These are phyloP conservation scores for Colinus virginianus DNA, from an alignment of 2,113 vertebrate species.

Conservation along the genomic window DNA sequence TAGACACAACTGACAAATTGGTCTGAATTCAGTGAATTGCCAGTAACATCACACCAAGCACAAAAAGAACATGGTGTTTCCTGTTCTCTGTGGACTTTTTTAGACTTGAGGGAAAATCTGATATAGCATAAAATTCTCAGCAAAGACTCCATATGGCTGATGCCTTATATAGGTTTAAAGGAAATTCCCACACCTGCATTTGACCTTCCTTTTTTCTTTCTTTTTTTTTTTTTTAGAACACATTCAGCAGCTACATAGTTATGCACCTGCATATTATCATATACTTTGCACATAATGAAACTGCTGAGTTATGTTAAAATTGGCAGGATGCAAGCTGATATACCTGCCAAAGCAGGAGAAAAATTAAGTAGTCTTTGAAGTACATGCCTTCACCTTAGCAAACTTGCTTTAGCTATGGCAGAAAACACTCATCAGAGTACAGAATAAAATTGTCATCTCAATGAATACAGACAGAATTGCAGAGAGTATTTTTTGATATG, in stretches of 20 bases:
- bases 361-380: neutral
- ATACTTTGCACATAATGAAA: neutral
- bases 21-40: slow-evolving; percentile 50
- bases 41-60: slow-evolving; percentile 45
- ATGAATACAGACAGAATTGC: neutral
- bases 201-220: slow-evolving; percentile 29
- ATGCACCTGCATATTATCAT: slow-evolving; percentile 11
- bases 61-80: slow-evolving; percentile 63
- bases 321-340: neutral
- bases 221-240: neutral
- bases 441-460: neutral
- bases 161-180: slow-evolving; percentile 42
- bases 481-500: neutral
- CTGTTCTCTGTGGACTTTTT: slow-evolving; percentile 24
- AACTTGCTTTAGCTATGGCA: neutral
- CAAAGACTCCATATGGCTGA: slow-evolving; percentile 32
- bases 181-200: slow-evolving; percentile 50
- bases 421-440: neutral
- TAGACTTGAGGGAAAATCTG: slow-evolving; percentile 24
- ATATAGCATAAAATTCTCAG: slow-evolving; percentile 34
- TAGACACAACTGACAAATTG: slow-evolving; percentile 37
- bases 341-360: neutral
- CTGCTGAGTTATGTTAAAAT: neutral
- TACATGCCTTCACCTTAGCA: neutral
- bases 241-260: neutral